A percentile compares a stretch with the other conserved stretches of the same genome.
These are phyloP conservation scores for Dolichallabes microphthalmus DNA, from an alignment of 2,113 vertebrate species.

Conservation along the genomic window DNA sequence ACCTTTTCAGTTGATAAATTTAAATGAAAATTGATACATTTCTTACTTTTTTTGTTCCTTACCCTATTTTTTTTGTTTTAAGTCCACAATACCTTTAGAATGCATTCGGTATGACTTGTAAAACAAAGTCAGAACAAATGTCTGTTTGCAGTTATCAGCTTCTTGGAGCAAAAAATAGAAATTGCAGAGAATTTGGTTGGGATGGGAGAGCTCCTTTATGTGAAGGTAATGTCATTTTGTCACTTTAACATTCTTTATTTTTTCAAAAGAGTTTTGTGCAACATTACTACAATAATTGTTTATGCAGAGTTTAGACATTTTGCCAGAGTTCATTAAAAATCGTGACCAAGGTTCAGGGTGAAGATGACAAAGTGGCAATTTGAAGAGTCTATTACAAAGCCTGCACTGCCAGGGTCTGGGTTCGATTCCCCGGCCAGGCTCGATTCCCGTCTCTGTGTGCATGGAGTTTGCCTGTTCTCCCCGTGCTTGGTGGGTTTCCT, in stretches of 20 bases:
- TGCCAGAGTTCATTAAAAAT: background rate
- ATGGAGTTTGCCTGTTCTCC: too few species aligned
- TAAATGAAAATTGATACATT: background rate
- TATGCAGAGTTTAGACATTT: background rate
- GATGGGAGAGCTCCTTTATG: background rate
- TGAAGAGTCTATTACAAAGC: background rate
- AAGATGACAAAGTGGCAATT: background rate
- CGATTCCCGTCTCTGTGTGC: too few species aligned
- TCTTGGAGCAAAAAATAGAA: accelerated
- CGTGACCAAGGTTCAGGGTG: background rate
- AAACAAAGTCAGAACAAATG: background rate
- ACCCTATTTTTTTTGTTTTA: background rate
- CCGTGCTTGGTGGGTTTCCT: too few species aligned
- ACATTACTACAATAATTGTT: background rate
- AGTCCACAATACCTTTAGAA: background rate
- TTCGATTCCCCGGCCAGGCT: too few species aligned
- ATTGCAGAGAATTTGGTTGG: conserved; percentile 50
- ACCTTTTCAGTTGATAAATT: background rate
- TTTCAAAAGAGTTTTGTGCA: background rate
- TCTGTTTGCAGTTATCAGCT: background rate
- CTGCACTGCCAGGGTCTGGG: too few species aligned
- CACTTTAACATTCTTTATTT: background rate
- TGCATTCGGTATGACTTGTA: background rate
- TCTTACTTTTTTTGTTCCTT: background rate
- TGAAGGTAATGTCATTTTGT: conserved; percentile 56